Evolutionary conservation across 2,888 invertebrate species (phyloP), one percentile per base, ranked within the genome.

Genomic region (Limenitis camilla): DNA sequence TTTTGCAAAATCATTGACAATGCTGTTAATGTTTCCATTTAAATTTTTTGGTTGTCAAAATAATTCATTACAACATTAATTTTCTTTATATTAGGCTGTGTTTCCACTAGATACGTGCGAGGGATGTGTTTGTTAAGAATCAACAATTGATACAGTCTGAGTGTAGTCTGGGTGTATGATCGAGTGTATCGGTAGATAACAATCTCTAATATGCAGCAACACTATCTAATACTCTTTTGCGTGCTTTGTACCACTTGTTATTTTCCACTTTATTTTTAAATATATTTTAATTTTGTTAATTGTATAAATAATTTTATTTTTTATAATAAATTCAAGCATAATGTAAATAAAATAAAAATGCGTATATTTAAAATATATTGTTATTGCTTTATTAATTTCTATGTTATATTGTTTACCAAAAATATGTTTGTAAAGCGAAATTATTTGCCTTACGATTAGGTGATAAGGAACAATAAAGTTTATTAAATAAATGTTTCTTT

Each of bases 161-260:
- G n/a, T n/a, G n/a, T n/a, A n/a, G n/a, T n/a, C n/a, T n/a, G n/a
- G n/a, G n/a, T n/a, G n/a, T n/a, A n/a, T n/a, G n/a, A n/a, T n/a
- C n/a, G n/a, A n/a, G n/a, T n/a, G n/a, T n/a, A n/a, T n/a, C n/a
- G n/a, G n/a, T 1, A 35, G 4, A 4, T 36, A n/a, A 45, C 28
- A 35, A 36, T 36, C 0, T 45, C 29, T 36, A 29, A 35, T 10
- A 29, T 9, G 36, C 8, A 35, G 27, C 35, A 10, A 9, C 35
- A n/a, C 5, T 36, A 6, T 29, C 10, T 8, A 45, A 45, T 36
- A 45, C 45, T 45, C 43, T 19, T 33, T 9, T 28, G 30, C 41
- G 41, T 55, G 52, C 48, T 52, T 45, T 32, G 81, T 78, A 31
- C 65, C 80, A 81, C 81, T 68, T 68, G 62, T 58, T 59, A 57